Conservation (phyloP, 1,140 invertebrate species). For the Bombus impatiens region DNA sequence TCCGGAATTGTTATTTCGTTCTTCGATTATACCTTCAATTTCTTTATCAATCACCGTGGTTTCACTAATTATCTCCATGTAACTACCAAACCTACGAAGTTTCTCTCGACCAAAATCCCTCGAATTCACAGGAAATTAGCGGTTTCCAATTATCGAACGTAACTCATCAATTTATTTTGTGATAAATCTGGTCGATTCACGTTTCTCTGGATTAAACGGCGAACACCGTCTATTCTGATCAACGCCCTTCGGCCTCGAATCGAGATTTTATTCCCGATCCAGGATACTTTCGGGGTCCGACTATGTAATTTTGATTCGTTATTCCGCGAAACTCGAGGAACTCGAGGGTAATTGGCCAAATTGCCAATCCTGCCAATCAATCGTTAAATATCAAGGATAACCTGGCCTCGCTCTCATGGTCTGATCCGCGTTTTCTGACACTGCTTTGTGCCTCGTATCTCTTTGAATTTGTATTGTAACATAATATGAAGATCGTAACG, state of each 20-base stretch:
- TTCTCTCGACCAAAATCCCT: neutral
- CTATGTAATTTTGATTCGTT: constrained; percentile 77
- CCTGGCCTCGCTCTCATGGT: constrained; percentile 33
- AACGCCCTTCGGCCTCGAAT: constrained; percentile 53
- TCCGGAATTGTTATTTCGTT: neutral
- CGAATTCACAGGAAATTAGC: neutral
- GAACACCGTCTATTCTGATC: constrained; percentile 47
- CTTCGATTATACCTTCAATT: neutral
- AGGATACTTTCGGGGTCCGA: constrained; percentile 53
- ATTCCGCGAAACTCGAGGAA: constrained; percentile 74
- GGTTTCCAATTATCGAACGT: constrained; percentile 8
- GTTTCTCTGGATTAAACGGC: constrained; percentile 5
- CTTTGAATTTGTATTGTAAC: neutral
- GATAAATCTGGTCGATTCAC: constrained; percentile 36
- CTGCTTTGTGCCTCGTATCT: neutral
- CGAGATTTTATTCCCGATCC: constrained; percentile 49
- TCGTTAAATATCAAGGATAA: constrained; percentile 78
- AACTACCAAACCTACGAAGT: neutral
- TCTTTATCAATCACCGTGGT: neutral
- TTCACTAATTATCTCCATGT: neutral
- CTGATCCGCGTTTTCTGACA: neutral
- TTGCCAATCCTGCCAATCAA: constrained; percentile 81
- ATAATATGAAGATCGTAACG: too few relatives aligned
- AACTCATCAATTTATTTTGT: constrained; percentile 14
- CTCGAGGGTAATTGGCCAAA: constrained; percentile 77